A percentile compares a stretch with the other conserved stretches of the same genome.
Conservation (phyloP, 2,888 invertebrate genomes). For the Himalopsyche tibetana region DNA sequence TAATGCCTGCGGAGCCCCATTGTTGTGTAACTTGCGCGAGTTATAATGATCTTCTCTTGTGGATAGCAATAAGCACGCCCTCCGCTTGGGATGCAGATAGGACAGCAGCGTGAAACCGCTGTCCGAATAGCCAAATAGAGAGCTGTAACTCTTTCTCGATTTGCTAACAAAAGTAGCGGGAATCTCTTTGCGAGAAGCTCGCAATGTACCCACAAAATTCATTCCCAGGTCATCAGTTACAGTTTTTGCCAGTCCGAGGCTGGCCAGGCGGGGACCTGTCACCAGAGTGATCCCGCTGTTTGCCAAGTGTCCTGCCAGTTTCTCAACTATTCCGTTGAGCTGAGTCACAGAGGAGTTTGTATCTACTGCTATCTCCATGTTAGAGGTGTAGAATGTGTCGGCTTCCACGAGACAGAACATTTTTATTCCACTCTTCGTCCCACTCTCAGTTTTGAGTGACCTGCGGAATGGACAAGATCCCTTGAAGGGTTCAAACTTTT, state of each 20-base stretch:
- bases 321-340: constrained; percentile 69
- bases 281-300: constrained; percentile 71
- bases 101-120: constrained; percentile 71
- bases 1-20: constrained; percentile 69
- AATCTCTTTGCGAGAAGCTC: constrained; percentile 70
- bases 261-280: constrained; percentile 73
- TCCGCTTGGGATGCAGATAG: constrained; percentile 70
- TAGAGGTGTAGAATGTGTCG: constrained; percentile 73
- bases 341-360: constrained; percentile 67
- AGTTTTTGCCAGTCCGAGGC: constrained; percentile 69
- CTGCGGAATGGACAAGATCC: constrained; percentile 75
- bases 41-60: constrained; percentile 72
- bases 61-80: constrained; percentile 71
- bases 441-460: constrained; percentile 71
- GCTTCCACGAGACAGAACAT: constrained; percentile 72
- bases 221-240: constrained; percentile 70
- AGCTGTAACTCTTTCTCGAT: constrained; percentile 69
- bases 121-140: constrained; percentile 72
- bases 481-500: constrained; percentile 72
- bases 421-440: constrained; percentile 72
- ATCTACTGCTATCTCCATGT: constrained; percentile 73
- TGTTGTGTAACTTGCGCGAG: constrained; percentile 68
- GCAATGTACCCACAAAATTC: constrained; percentile 70
- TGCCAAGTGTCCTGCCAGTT: constrained; percentile 72
- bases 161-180: constrained; percentile 72